A percentile compares a stretch with the other conserved stretches of the same genome.
Conservation (phyloP, 2,888 invertebrate species). For the Sarcophaga variegata region DNA sequence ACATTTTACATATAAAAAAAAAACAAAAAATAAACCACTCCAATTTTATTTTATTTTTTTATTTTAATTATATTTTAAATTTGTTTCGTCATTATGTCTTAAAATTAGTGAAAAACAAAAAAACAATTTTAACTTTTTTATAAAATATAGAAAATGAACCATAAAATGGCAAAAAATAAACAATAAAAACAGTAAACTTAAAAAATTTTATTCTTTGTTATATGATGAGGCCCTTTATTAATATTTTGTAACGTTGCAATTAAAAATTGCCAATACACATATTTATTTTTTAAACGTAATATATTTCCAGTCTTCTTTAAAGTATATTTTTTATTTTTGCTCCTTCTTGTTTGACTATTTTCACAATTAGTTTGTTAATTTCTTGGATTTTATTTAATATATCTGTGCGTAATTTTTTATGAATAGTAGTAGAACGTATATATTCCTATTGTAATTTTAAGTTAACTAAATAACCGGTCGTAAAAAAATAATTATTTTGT, state of each 20-base stretch:
- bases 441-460: constrained; percentile 63
- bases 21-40: constrained; percentile 50
- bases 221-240: constrained; percentile 31
- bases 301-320: background rate
- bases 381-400: constrained; percentile 38
- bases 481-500: constrained; percentile 44
- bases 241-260: constrained; percentile 46
- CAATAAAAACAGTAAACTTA: constrained; percentile 65
- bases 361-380: constrained; percentile 33
- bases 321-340: constrained; percentile 32
- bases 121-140: constrained; percentile 64
- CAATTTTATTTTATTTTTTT: constrained; percentile 61
- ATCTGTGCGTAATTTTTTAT: constrained; percentile 55
- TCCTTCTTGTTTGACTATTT: constrained; percentile 21
- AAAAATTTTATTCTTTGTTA: constrained; percentile 30
- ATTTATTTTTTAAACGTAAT: constrained; percentile 29
- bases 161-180: constrained; percentile 69
- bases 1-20: constrained; percentile 49
- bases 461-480: constrained; percentile 31
- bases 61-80: constrained; percentile 70
- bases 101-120: constrained; percentile 55
- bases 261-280: constrained; percentile 53
- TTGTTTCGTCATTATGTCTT: constrained; percentile 67
- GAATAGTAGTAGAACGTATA: constrained; percentile 51
- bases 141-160: constrained; percentile 65